Conservation (phyloP, 2,113 vertebrate genomes). For the Grallaria varia region DNA sequence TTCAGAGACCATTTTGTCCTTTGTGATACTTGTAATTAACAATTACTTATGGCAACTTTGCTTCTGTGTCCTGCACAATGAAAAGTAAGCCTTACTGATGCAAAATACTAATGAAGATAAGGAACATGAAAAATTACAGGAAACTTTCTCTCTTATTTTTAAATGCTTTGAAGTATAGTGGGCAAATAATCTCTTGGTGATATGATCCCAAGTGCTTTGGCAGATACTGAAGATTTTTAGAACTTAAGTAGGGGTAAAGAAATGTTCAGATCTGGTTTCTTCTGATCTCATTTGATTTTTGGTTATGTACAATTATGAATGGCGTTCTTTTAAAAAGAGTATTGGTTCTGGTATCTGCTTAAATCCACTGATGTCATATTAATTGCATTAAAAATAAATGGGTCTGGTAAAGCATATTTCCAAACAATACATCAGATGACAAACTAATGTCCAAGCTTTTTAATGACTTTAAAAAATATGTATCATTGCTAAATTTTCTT, state of each 20-base stretch:
- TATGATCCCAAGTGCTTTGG: background rate
- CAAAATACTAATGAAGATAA: background rate
- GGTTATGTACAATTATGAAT: background rate
- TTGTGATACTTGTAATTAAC: constrained; percentile 60
- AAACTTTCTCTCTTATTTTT: background rate
- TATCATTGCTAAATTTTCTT: background rate
- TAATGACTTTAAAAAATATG: background rate
- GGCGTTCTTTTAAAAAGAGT: background rate
- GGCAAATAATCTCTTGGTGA: background rate
- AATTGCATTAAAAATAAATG: background rate
- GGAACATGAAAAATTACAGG: background rate
- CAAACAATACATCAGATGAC: background rate
- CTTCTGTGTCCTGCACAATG: background rate
- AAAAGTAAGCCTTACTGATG: background rate
- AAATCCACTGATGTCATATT: background rate
- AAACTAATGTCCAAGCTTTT: background rate
- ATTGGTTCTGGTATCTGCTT: background rate
- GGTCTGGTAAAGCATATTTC: background rate
- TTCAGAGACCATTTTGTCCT: constrained; percentile 39
- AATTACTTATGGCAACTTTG: background rate
- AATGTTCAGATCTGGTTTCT: background rate
- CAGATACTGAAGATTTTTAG: background rate
- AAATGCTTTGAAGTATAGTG: background rate
- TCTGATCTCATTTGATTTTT: background rate
- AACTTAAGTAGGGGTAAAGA: background rate